phyloP scores from a whole-genome alignment of 2,113 vertebrate species.

The Crotalus helleri region DNA sequence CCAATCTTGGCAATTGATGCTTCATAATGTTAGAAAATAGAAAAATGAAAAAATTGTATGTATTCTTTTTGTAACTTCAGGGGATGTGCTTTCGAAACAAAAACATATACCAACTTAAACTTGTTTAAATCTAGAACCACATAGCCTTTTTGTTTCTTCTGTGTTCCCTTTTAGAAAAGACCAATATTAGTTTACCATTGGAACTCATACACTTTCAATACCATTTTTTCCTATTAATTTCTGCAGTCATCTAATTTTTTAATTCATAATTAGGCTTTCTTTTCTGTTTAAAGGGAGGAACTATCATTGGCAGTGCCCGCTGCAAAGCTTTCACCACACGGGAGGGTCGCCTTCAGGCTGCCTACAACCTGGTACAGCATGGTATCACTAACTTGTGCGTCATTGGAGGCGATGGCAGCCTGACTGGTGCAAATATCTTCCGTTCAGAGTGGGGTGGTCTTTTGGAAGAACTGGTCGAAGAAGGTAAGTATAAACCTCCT shows the following conservation, averaged over 20 bases:
- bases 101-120: background rate
- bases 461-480: conserved; percentile 81
- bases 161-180: background rate
- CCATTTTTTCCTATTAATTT: background rate
- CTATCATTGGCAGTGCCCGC: conserved; percentile 88
- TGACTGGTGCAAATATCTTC: conserved; percentile 90
- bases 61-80: background rate
- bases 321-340: conserved; percentile 87
- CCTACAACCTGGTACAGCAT: conserved; percentile 85
- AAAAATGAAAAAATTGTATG: background rate
- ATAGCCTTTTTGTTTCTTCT: background rate
- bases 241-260: background rate
- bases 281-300: conserved; percentile 79
- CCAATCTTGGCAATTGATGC: background rate
- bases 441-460: conserved; percentile 85
- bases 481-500: conserved; percentile 65
- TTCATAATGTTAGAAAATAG: background rate
- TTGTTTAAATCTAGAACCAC: background rate
- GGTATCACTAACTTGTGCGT: conserved; percentile 94
- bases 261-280: background rate
- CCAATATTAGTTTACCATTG: background rate
- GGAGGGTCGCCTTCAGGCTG: conserved; percentile 79
- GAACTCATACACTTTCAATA: background rate
- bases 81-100: background rate
- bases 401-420: conserved; percentile 92